Conservation (phyloP, 2,888 invertebrate species). For the Nymphalis urticae region DNA sequence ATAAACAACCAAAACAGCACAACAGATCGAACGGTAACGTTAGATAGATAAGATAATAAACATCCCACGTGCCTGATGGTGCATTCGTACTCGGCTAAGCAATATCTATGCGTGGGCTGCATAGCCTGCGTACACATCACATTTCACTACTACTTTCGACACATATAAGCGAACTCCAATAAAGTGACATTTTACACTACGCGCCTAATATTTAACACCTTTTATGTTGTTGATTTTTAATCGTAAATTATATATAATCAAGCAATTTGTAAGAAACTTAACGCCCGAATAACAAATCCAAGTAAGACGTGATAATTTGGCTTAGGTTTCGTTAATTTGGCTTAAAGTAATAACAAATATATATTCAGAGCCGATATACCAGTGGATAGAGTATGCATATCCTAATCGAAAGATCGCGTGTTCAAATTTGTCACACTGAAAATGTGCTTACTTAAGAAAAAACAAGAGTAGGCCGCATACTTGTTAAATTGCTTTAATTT, state of each 20-base stretch:
- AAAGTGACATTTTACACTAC: constrained; percentile 52
- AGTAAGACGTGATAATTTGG: neutral
- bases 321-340: too few relatives aligned
- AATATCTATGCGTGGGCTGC: constrained; percentile 53
- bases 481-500: too few relatives aligned
- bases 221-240: constrained; percentile 39
- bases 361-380: too few relatives aligned
- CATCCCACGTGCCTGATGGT: constrained; percentile 58
- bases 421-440: too few relatives aligned
- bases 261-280: constrained; percentile 13
- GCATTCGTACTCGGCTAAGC: constrained; percentile 38
- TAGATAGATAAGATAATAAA: constrained; percentile 73
- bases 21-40: constrained; percentile 34
- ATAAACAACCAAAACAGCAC: constrained; percentile 14
- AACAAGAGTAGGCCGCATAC: too few relatives aligned
- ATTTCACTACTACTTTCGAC: constrained; percentile 68
- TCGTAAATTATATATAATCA: constrained; percentile 4
- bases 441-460: too few relatives aligned
- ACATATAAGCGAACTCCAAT: constrained; percentile 62
- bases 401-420: too few relatives aligned
- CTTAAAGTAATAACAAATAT: too few relatives aligned
- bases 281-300: neutral
- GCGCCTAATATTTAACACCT: constrained; percentile 44
- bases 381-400: too few relatives aligned
- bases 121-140: constrained; percentile 56